phyloP scores from a whole-genome alignment of 2,888 invertebrate species.

The Nineta flava region DNA sequence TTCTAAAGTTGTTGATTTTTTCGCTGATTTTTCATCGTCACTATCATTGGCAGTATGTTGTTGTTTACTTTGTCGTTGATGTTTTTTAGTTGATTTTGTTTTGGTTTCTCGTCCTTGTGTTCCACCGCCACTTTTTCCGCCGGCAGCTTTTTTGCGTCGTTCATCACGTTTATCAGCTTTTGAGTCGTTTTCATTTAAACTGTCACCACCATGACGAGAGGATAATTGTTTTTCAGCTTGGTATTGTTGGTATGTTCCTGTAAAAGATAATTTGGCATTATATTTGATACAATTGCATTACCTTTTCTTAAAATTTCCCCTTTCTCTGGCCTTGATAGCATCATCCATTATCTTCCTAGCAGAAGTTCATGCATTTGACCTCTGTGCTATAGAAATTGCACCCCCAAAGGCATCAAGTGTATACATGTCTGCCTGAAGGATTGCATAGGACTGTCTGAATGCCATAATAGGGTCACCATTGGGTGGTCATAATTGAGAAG shows the following conservation, averaged over 20 bases:
- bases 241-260: conserved; percentile 60
- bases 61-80: conserved; percentile 34
- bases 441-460: too few species aligned
- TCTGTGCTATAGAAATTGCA: too few species aligned
- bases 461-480: too few species aligned
- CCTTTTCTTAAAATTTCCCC: too few species aligned
- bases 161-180: conserved; percentile 71
- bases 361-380: too few species aligned
- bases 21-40: conserved; percentile 33
- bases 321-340: too few species aligned
- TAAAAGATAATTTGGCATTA: conserved; percentile 12
- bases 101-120: conserved; percentile 89
- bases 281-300: conserved; percentile 24
- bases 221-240: conserved; percentile 46
- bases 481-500: too few species aligned
- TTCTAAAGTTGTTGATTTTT: conserved; percentile 37
- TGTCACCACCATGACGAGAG: conserved; percentile 20
- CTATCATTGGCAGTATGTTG: conserved; percentile 48
- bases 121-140: conserved; percentile 83
- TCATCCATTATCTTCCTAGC: too few species aligned
- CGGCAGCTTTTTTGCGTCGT: conserved; percentile 69
- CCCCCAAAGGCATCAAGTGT: too few species aligned
- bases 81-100: conserved; percentile 84
- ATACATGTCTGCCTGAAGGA: too few species aligned
- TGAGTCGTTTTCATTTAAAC: conserved; percentile 21